Base-by-base conservation (phyloP, 2,797 vertebrate genomes). In the Clarias platycephalus region DNA sequence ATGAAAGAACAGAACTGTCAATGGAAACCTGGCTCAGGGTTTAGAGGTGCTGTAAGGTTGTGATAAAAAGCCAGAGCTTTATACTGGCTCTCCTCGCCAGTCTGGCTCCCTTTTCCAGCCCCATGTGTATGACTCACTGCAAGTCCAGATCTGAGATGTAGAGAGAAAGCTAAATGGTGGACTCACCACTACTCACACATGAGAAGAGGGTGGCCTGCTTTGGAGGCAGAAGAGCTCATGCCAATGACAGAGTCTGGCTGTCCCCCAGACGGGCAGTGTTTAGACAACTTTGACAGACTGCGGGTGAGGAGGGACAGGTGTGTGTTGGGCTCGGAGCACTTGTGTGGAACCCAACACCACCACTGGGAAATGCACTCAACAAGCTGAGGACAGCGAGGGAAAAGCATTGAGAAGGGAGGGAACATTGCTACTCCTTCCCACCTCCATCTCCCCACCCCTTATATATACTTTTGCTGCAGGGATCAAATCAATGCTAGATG, bases 201-300 rank as follows among this genome's bases (percentile, higher is more conserved):
- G 34, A 71, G 34, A 55, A 44, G 82, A 44, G 82, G 40, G 67
- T 58, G 68, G 26, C 62, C 26, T 26, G 79, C 72, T 85, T 66
- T 28, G 7, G 53, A 53, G 68, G 64, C 63, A 76, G 58, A 81
- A 71, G 64, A 70, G 49, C 84, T 84, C 20, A 78, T 82, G 64
- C 87, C 85, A 89, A 72, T 82, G 84, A 88, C 85, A 37, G 26
- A 77, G 57, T 86, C 67, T 86, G 68, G 81, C 83, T 80, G 70
- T 66, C 66, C 57, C 81, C 78, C 68, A 80, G 86, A 31, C 70
- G 7, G 60, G 66, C 84, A 85, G 60, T 89, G 88, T 88, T 91
- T 91, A 87, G 89, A 90, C 86, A 86, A 84, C 85, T 89, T 87
- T 91, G 89, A 90, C 58, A 82, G 87, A 88, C 85, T 85, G 85